A percentile compares a stretch with the other conserved stretches of the same genome.
Conservation (phyloP, 37 sponge, comb jelly and placozoan genomes). For the Halichondria panicea region DNA sequence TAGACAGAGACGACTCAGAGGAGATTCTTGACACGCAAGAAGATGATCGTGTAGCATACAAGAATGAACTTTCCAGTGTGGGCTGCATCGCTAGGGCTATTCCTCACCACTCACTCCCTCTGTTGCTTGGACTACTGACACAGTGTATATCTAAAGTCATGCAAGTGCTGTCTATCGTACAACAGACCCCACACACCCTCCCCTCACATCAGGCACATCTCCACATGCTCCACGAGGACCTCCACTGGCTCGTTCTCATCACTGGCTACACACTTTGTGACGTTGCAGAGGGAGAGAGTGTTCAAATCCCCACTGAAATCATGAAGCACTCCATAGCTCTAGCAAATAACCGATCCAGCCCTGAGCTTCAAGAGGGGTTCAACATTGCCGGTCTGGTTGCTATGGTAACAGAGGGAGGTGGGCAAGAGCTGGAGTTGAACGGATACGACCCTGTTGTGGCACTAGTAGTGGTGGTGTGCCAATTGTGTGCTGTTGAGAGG, state of each 20-base stretch:
- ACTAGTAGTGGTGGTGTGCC: conserved; percentile 53
- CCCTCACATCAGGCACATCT: conserved; percentile 9
- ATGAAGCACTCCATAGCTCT: conserved; percentile 36
- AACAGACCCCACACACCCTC: conserved; percentile 5
- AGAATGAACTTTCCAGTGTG: conserved; percentile 60
- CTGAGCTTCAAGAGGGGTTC: not conserved
- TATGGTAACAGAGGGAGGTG: not conserved
- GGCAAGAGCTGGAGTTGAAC: not conserved
- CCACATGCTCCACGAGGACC: conserved; percentile 62
- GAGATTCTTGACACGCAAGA: conserved; percentile 50
- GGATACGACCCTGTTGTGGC: conserved; percentile 46
- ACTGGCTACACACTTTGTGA: conserved; percentile 55
- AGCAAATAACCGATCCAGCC: not conserved
- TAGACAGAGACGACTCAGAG: not conserved
- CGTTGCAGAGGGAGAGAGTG: conserved; percentile 26
- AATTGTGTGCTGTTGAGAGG: conserved; percentile 53
- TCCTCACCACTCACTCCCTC: conserved; percentile 34
- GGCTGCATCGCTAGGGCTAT: conserved; percentile 41
- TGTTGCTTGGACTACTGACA: conserved; percentile 30
- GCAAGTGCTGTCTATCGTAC: conserved; percentile 1
- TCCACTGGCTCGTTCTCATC: conserved; percentile 74
- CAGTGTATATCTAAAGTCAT: conserved; percentile 32
- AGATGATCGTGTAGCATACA: conserved; percentile 53
- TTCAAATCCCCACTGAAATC: conserved; percentile 38
- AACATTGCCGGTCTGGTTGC: conserved; percentile 4